Conservation (phyloP, 2,888 invertebrate genomes). For the Leptinotarsa haldemani region DNA sequence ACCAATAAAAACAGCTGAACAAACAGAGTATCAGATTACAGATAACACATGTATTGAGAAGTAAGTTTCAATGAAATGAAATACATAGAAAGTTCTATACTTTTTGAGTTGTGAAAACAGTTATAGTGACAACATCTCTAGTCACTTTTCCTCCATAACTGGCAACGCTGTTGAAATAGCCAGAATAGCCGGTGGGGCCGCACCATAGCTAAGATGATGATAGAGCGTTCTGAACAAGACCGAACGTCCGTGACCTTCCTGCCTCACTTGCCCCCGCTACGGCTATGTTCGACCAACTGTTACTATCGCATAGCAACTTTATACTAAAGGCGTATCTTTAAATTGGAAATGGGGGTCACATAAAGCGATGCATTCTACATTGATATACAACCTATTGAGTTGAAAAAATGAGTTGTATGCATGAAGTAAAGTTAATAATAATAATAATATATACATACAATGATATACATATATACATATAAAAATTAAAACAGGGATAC, state of each 20-base stretch:
- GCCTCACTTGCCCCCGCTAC: slow-evolving; percentile 52
- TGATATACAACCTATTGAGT: no score
- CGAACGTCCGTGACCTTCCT: slow-evolving; percentile 66
- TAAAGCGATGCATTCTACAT: not conserved
- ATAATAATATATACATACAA: no score
- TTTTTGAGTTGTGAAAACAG: no score
- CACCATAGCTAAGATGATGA: slow-evolving; percentile 48
- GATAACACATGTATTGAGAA: no score
- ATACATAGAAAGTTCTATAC: no score
- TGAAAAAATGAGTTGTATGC: no score
- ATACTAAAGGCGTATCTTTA: slow-evolving; percentile 26
- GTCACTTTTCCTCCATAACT: not conserved
- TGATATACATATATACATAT: no score
- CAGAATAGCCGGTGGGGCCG: slow-evolving; percentile 32
- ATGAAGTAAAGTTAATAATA: no score
- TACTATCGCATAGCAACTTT: slow-evolving; percentile 42
- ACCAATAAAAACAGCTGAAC: no score
- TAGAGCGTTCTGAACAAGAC: slow-evolving; percentile 55
- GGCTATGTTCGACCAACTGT: slow-evolving; percentile 46
- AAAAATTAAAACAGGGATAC: no score
- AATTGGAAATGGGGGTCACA: not conserved
- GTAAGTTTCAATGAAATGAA: no score
- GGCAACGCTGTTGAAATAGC: slow-evolving; percentile 31
- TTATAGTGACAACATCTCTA: not conserved
- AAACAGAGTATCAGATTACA: no score